These are phyloP conservation scores for Rhinella marina DNA, from an alignment of 2,797 vertebrate genomes.

Conservation along the genomic window DNA sequence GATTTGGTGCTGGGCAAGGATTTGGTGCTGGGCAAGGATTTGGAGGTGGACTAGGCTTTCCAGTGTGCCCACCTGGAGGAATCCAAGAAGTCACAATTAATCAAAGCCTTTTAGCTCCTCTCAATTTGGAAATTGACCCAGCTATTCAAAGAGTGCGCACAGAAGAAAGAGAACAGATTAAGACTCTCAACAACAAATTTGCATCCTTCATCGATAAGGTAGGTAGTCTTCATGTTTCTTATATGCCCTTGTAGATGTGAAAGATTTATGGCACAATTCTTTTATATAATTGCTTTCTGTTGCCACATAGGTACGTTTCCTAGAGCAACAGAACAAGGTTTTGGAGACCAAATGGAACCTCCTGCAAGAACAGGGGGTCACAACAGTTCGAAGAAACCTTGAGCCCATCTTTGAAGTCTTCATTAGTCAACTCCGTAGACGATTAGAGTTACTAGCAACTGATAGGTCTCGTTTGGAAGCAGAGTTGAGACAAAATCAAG, in stretches of 20 bases:
- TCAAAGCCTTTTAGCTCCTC: conserved; percentile 84
- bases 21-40: conserved; percentile 55
- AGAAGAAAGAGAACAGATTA: conserved; percentile 91
- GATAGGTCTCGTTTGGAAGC: conserved; percentile 85
- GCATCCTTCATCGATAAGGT: conserved; percentile 97
- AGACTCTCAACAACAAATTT: conserved; percentile 93
- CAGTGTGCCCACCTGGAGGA: conserved; percentile 67
- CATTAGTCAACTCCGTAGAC: conserved; percentile 83
- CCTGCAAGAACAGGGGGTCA: conserved; percentile 84
- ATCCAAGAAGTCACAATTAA: conserved; percentile 79
- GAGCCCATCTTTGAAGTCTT: conserved; percentile 89
- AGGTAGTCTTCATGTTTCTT: conserved; percentile 57
- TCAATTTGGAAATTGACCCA: conserved; percentile 87
- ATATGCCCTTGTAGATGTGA: not conserved
- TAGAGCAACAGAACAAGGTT: conserved; percentile 97
- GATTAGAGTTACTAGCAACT: conserved; percentile 79
- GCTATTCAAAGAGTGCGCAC: conserved; percentile 81
- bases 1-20: conserved; percentile 65
- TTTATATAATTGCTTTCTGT: not conserved
- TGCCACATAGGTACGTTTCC: conserved; percentile 86
- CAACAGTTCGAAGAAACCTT: conserved; percentile 77
- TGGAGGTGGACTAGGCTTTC: conserved; percentile 65
- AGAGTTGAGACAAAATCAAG: conserved; percentile 89
- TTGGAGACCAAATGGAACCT: conserved; percentile 94
- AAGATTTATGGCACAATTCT: not conserved